These are phyloP conservation scores for Actinernus sp. DNA, from an alignment of 92 coral and sea anemone species.

Conservation along the genomic window DNA sequence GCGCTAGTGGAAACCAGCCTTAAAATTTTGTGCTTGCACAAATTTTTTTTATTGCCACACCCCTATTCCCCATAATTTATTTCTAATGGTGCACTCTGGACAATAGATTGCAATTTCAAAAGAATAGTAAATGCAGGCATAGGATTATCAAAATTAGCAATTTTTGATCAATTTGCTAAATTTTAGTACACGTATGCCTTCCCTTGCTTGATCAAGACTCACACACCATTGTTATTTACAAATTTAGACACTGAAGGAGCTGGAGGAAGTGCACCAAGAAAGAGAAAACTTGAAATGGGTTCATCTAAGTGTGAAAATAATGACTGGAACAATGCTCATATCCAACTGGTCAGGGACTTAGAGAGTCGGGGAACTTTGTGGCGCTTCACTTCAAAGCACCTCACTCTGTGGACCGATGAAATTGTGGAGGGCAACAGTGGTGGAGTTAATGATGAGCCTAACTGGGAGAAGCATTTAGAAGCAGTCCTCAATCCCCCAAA, in stretches of 20 bases:
- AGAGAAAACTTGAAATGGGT: not conserved
- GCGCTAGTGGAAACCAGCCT: too few species aligned
- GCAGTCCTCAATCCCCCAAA: not conserved
- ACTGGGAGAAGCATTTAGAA: slow-evolving; percentile 1
- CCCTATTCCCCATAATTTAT: too few species aligned
- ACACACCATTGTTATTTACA: too few species aligned
- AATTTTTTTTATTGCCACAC: too few species aligned
- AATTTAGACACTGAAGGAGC: not conserved
- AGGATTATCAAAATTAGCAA: too few species aligned
- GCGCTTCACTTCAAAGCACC: slow-evolving; percentile 5
- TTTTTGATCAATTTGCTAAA: too few species aligned
- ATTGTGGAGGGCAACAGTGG: slow-evolving; percentile 10
- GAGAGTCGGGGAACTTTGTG: slow-evolving; percentile 11
- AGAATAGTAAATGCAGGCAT: too few species aligned
- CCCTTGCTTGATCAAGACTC: not conserved
- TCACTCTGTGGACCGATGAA: slow-evolving; percentile 15
- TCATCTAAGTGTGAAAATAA: not conserved
- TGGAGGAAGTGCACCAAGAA: not conserved
- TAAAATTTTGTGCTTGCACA: too few species aligned
- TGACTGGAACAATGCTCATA: not conserved
- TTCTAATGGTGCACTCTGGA: too few species aligned
- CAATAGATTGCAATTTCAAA: too few species aligned
- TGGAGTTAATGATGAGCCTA: slow-evolving; percentile 11
- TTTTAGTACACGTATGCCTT: too few species aligned
- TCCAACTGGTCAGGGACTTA: not conserved